Percentiles rank a stretch among this genome's conserved stretches.
Conservation (phyloP, 2,797 vertebrate genomes). For the Sebastes dallii region DNA sequence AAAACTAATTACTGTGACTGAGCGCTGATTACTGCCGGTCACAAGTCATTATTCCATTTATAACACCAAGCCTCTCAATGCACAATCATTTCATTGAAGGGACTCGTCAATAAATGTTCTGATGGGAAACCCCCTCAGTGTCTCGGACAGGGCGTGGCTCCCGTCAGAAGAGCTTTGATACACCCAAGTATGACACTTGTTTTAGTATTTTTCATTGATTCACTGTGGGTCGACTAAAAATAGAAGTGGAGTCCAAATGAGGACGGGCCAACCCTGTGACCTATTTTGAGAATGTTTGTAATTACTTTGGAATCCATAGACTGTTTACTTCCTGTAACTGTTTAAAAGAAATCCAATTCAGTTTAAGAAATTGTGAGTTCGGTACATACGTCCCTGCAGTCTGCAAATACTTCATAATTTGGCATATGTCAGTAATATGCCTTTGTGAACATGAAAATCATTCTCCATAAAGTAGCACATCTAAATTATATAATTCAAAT, state of each 20-base stretch:
- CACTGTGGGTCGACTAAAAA: background rate
- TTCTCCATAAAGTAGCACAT: background rate
- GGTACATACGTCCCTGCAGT: background rate
- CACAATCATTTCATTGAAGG: conserved; percentile 80
- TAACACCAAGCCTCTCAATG: conserved; percentile 70
- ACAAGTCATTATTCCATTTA: conserved; percentile 62
- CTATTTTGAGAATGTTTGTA: background rate
- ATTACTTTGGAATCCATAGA: background rate
- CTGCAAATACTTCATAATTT: background rate
- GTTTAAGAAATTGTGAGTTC: background rate
- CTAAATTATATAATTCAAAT: background rate
- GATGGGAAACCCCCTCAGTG: conserved; percentile 62
- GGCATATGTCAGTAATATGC: background rate
- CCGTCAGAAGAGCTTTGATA: conserved; percentile 71
- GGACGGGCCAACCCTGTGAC: background rate
- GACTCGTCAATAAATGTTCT: conserved; percentile 71
- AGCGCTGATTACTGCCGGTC: conserved; percentile 19
- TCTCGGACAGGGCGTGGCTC: conserved; percentile 41
- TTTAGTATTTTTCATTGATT: background rate
- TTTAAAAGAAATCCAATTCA: background rate
- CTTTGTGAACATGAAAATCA: background rate
- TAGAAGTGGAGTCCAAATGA: background rate
- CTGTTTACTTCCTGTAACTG: background rate
- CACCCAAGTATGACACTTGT: conserved; percentile 27
- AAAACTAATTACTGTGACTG: conserved; percentile 34